These are phyloP conservation scores for Scaptomyza tumidula DNA, from an alignment of 2,888 invertebrate species.

Conservation along the genomic window DNA sequence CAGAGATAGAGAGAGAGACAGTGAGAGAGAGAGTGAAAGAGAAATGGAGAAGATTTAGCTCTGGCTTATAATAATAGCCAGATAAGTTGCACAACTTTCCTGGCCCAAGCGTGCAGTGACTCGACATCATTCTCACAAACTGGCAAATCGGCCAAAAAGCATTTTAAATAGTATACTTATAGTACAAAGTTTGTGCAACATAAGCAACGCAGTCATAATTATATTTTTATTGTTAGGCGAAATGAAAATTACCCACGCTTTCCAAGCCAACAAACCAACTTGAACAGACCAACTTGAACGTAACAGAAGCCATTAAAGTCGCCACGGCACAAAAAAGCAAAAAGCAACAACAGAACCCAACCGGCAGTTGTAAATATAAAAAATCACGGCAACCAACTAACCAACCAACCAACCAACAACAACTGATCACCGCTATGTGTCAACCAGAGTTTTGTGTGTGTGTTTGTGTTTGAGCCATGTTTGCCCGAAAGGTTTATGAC, in stretches of 20 bases:
- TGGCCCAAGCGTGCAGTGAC: slow-evolving; percentile 44
- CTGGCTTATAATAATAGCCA: slow-evolving; percentile 21
- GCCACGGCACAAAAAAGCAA: slow-evolving; percentile 28
- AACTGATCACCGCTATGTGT: slow-evolving; percentile 57
- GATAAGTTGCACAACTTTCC: slow-evolving; percentile 67
- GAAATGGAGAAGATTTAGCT: neutral
- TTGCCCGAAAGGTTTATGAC: slow-evolving; percentile 52
- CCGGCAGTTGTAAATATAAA: slow-evolving; percentile 21
- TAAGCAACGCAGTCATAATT: slow-evolving; percentile 62
- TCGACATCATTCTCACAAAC: slow-evolving; percentile 63
- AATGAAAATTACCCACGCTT: slow-evolving; percentile 69
- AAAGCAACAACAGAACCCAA: slow-evolving; percentile 8
- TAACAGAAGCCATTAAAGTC: slow-evolving; percentile 66
- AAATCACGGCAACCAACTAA: slow-evolving; percentile 4
- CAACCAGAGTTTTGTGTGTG: slow-evolving; percentile 25
- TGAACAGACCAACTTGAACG: slow-evolving; percentile 15
- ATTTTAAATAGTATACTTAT: slow-evolving; percentile 2
- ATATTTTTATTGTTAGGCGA: slow-evolving; percentile 63
- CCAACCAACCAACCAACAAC: slow-evolving; percentile 6
- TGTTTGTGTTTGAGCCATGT: slow-evolving; percentile 34
- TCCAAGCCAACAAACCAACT: slow-evolving; percentile 43
- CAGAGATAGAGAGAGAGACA: neutral
- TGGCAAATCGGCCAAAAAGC: slow-evolving; percentile 42
- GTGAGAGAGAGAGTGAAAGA: neutral
- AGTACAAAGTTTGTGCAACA: slow-evolving; percentile 29